Evolutionary conservation across 1,140 invertebrate species (phyloP).

Genomic region (Trichonephila clavipes): DNA sequence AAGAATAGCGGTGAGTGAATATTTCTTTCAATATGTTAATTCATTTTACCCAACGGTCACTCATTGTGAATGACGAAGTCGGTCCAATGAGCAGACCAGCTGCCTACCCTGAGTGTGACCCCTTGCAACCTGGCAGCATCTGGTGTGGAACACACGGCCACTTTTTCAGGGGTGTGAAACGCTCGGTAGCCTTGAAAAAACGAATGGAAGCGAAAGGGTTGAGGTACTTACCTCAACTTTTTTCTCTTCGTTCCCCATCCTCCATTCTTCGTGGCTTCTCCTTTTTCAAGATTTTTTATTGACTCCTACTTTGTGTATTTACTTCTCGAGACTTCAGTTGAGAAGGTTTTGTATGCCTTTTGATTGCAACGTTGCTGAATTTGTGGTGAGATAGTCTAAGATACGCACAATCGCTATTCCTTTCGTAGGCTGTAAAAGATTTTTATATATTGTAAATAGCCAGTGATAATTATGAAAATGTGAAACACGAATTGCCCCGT

Average conservation of each 20-base stretch:
- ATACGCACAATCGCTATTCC: too few species aligned
- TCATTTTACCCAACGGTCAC: slow-evolving; percentile 14
- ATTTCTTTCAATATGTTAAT: background rate
- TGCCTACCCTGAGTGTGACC: slow-evolving; percentile 21
- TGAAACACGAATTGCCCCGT: too few species aligned
- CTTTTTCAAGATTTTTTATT: too few species aligned
- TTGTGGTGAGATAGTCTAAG: too few species aligned
- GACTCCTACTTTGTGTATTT: too few species aligned
- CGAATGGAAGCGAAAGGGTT: slow-evolving; percentile 25
- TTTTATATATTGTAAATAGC: too few species aligned
- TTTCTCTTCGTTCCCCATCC: background rate
- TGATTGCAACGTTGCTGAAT: too few species aligned
- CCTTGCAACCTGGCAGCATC: background rate
- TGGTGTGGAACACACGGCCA: slow-evolving; percentile 6
- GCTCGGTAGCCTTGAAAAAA: background rate
- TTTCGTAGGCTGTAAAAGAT: too few species aligned
- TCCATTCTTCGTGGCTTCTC: background rate
- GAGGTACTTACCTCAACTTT: background rate
- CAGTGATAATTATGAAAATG: too few species aligned
- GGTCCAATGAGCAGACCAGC: background rate
- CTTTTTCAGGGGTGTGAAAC: slow-evolving; percentile 15
- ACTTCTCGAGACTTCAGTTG: too few species aligned
- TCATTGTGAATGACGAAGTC: background rate
- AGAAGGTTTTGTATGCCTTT: too few species aligned
- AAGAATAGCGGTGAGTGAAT: background rate